phyloP scores from a whole-genome alignment of 2,113 vertebrate species.

The Gorsachius goisagi region DNA sequence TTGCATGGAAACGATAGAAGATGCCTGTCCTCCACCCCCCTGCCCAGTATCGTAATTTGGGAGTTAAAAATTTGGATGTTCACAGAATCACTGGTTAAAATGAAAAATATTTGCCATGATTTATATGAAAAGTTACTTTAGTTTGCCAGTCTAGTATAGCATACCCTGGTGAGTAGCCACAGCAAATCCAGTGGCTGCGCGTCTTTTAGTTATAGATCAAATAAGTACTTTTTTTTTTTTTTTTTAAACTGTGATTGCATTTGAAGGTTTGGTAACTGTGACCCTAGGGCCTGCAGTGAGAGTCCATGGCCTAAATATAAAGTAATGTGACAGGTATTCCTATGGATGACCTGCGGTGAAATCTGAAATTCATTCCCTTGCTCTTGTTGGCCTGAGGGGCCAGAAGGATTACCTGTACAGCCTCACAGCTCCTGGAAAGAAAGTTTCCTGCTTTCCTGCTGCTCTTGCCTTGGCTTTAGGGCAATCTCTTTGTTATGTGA shows the following conservation, averaged over 20 bases:
- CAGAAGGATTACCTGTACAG: not conserved
- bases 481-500: not conserved
- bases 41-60: not conserved
- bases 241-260: not conserved
- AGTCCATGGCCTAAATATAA: not conserved
- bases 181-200: not conserved
- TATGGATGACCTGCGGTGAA: not conserved
- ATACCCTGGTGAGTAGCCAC: not conserved
- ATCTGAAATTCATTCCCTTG: not conserved
- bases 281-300: not conserved
- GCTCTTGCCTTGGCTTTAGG: constrained; percentile 6
- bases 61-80: not conserved
- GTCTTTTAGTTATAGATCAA: not conserved
- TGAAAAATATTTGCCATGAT: not conserved
- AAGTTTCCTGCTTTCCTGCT: not conserved
- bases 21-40: not conserved
- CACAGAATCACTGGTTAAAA: not conserved
- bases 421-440: not conserved
- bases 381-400: not conserved
- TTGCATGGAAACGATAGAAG: not conserved
- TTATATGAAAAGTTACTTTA: not conserved
- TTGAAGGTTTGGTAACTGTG: not conserved
- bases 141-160: not conserved
- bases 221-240: not conserved
- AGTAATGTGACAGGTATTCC: not conserved